A percentile compares a stretch with the other conserved stretches of the same genome.
phyloP scores from a whole-genome alignment of 2,113 vertebrate genomes.

The Saguinus midas region DNA sequence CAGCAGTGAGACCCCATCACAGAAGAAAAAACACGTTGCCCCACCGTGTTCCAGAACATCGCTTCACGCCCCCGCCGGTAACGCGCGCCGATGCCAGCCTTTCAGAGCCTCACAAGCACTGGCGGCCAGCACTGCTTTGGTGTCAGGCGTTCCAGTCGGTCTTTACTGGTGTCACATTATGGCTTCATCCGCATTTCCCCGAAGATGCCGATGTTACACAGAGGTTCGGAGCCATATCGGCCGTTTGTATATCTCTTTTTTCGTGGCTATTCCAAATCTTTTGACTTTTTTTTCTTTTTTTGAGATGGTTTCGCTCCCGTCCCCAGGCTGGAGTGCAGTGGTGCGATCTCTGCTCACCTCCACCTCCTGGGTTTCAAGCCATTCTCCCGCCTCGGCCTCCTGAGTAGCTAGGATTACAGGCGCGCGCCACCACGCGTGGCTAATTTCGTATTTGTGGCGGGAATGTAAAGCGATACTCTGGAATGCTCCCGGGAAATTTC shows the following conservation, averaged over 20 bases:
- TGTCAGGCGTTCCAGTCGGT: fast-evolving
- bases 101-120: background rate
- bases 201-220: fast-evolving
- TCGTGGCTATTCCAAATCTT: background rate
- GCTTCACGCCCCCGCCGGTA: background rate
- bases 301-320: no score
- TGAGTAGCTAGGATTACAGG: no score
- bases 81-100: fast-evolving
- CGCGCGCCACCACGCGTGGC: fast-evolving
- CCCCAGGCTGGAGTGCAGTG: no score
- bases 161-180: fast-evolving
- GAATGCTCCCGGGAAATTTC: no score
- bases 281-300: background rate
- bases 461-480: no score
- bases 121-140: fast-evolving
- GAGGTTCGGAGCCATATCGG: no score
- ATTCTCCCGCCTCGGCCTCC: no score
- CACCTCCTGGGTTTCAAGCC: no score
- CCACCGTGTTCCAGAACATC: background rate
- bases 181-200: no score
- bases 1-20: no score
- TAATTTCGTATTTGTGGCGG: no score
- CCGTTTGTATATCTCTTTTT: background rate
- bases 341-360: no score
- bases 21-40: background rate